Percentiles rank a stretch among this genome's conserved stretches.
Evolutionary conservation across 1,140 invertebrate genomes (phyloP).

Genomic region (Pseudobourletiella spinata): DNA sequence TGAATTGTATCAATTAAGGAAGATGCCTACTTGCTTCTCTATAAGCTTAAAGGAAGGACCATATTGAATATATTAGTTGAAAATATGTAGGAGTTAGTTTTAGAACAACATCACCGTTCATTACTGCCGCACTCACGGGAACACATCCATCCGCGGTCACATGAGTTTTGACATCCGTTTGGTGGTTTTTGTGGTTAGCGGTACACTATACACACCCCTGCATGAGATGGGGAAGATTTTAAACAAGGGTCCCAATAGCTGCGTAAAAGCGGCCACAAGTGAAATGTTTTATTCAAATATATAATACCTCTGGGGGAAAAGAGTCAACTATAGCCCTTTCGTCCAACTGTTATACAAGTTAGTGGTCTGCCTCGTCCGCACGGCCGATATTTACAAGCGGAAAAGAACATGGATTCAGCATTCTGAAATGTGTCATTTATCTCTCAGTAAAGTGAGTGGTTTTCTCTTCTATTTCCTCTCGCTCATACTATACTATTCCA

Average conservation of each 20-base stretch:
- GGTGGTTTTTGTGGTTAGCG: not conserved
- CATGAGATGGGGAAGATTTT: not conserved
- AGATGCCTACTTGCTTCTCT: too few relatives aligned
- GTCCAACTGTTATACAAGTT: not conserved
- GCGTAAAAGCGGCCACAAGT: not conserved
- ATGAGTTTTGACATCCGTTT: not conserved
- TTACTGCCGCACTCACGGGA: too few relatives aligned
- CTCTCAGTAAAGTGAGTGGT: conserved; percentile 25
- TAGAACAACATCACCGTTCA: too few relatives aligned
- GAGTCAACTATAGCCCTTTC: not conserved
- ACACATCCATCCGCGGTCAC: too few relatives aligned
- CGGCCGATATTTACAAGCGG: not conserved
- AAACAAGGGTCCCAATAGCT: not conserved
- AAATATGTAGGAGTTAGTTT: too few relatives aligned
- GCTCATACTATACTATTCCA: too few relatives aligned
- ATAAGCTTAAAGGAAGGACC: too few relatives aligned
- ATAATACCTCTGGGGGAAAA: not conserved
- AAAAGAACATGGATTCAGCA: conserved; percentile 20
- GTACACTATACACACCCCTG: not conserved
- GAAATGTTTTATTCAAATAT: not conserved
- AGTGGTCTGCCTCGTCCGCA: not conserved
- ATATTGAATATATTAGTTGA: too few relatives aligned
- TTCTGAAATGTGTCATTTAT: conserved; percentile 34
- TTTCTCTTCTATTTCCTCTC: conserved; percentile 10
- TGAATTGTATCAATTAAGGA: too few relatives aligned